These are phyloP conservation scores for Torymus aiolomorphi DNA, from an alignment of 2,888 invertebrate genomes.

Conservation along the genomic window DNA sequence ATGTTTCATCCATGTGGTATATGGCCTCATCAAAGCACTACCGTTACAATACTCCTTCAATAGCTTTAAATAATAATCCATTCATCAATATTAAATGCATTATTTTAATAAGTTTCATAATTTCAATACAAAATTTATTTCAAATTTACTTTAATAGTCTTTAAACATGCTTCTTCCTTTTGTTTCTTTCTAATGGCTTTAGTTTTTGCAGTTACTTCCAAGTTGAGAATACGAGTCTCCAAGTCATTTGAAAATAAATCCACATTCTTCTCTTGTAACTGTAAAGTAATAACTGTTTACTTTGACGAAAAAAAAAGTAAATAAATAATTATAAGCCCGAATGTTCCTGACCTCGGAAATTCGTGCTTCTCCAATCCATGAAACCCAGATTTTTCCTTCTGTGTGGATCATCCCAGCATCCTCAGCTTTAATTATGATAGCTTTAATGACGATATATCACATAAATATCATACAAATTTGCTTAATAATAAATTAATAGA, in stretches of 20 bases:
- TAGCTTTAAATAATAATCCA: constrained; percentile 55
- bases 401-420: constrained; percentile 66
- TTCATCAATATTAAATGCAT: not conserved
- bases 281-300: constrained; percentile 9
- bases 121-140: not conserved
- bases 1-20: constrained; percentile 65
- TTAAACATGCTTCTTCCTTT: constrained; percentile 45
- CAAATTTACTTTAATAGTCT: constrained; percentile 48
- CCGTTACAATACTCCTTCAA: constrained; percentile 58
- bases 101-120: not conserved
- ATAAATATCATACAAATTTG: no score
- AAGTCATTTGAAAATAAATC: constrained; percentile 64
- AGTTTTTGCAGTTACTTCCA: constrained; percentile 24
- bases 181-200: constrained; percentile 35
- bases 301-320: not conserved
- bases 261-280: constrained; percentile 66
- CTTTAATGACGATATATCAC: constrained; percentile 55
- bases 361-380: constrained; percentile 68
- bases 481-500: no score
- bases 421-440: constrained; percentile 66
- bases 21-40: constrained; percentile 65
- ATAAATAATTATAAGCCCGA: not conserved
- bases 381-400: constrained; percentile 67
- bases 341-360: constrained; percentile 61
- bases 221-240: constrained; percentile 58